Percentiles rank a stretch among this genome's conserved stretches.
phyloP scores from a whole-genome alignment of 1,140 invertebrate species.

The Lordiphosa collinella region DNA sequence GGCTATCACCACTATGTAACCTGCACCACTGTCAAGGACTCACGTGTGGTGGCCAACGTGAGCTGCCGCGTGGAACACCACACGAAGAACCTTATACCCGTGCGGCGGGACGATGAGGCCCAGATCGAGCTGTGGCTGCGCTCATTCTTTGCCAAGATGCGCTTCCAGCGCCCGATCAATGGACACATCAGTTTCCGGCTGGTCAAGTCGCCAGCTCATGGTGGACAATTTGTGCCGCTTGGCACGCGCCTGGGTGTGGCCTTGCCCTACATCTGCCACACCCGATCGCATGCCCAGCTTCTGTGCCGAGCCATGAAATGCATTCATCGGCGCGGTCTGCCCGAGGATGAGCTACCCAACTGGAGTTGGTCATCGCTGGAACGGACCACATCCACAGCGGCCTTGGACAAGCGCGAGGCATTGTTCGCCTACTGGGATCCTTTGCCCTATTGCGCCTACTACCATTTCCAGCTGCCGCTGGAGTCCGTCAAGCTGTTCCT shows the following conservation, averaged over 20 bases:
- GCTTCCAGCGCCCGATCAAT: constrained; percentile 83
- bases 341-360: constrained; percentile 77
- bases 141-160: constrained; percentile 84
- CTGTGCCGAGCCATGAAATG: constrained; percentile 81
- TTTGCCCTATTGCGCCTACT: constrained; percentile 90
- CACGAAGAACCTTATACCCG: constrained; percentile 83
- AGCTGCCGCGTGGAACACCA: constrained; percentile 86
- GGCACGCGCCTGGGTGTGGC: constrained; percentile 88
- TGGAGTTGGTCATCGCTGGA: constrained; percentile 67
- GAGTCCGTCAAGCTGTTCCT: constrained; percentile 81
- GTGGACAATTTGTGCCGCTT: constrained; percentile 82
- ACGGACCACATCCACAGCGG: constrained; percentile 67
- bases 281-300: constrained; percentile 83
- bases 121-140: constrained; percentile 87
- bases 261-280: constrained; percentile 88
- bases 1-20: constrained; percentile 86
- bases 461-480: constrained; percentile 88
- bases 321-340: constrained; percentile 78
- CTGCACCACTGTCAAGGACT: constrained; percentile 89
- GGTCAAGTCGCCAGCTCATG: constrained; percentile 80
- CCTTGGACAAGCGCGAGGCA: constrained; percentile 87
- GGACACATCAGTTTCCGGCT: constrained; percentile 89
- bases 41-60: constrained; percentile 87
- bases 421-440: constrained; percentile 91
- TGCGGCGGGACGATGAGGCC: constrained; percentile 81